Conservation (phyloP, 2,888 invertebrate genomes). For the Drosophila monieri region DNA sequence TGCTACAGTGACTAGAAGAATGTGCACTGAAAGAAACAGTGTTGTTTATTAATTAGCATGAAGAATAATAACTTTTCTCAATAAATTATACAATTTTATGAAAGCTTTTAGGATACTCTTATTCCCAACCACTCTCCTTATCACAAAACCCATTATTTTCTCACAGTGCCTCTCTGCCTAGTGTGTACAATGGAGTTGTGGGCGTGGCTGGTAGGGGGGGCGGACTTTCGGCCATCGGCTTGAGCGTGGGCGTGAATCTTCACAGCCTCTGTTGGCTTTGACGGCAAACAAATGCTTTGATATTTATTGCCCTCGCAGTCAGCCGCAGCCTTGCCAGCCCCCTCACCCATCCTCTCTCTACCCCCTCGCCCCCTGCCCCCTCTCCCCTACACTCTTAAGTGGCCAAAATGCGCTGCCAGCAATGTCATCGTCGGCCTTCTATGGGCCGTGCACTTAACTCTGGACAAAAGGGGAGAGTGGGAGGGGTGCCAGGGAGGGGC, state of each 20-base stretch:
- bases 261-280: conserved; percentile 59
- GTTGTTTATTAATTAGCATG: neutral
- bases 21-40: conserved; percentile 4
- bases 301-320: conserved; percentile 67
- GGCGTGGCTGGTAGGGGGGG: conserved; percentile 23
- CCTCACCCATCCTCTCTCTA: neutral
- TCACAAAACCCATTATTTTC: neutral
- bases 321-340: conserved; percentile 35
- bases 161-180: neutral
- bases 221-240: conserved; percentile 37
- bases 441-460: conserved; percentile 29
- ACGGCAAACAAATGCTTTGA: conserved; percentile 76
- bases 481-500: neutral
- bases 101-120: too few relatives aligned
- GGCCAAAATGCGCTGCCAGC: conserved; percentile 42
- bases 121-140: too few relatives aligned
- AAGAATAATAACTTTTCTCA: neutral
- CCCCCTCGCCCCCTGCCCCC: neutral
- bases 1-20: conserved; percentile 30
- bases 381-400: conserved; percentile 14
- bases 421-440: conserved; percentile 43
- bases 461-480: neutral
- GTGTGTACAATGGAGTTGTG: conserved; percentile 5
- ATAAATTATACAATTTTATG: neutral
- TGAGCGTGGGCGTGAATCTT: conserved; percentile 49